Evolutionary conservation across 1,140 invertebrate genomes (phyloP), one percentile per base, ranked within the genome.

Genomic region (Octopus sinensis): DNA sequence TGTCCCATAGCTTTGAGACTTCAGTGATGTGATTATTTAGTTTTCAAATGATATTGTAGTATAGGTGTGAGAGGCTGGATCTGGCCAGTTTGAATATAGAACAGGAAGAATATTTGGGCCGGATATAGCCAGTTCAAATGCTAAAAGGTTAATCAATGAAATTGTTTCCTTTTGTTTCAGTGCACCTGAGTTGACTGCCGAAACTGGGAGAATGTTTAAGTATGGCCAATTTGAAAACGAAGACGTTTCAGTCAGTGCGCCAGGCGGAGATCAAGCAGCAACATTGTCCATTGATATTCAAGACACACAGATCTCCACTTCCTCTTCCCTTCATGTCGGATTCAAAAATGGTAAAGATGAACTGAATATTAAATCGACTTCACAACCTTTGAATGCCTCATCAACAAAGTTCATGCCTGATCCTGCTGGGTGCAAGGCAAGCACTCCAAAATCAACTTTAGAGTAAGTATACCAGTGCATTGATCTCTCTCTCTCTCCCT

Each of bases 331-430:
- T 6, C 68, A 71, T 4, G 68, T 71, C 68, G 30, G 30, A 13
- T 71, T 71, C 68, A 71, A 7, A 13, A 71, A 71, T 71, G 68
- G 68, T 17, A 71, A 13, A n/a, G 68, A 43, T 43, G 68, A 71
- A 71, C 68, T 13, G 68, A 71, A 12, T 23, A 71, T 71, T 23
- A 71, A 23, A 10, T 43, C 30, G 30, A 43, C 30, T 43, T 43
- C 30, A 2, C 30, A 43, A 43, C 30, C 30, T 43, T 43, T 43
- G 30, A 43, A 2, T 43, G 2, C 30, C 30, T 43, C 30, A 43
- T 2, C 30, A 43, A 43, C 30, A 43, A 43, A 87, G n/a, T 88
- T 85, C 78, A 84, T 87, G 62, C 83, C 86, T 56, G 87, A 88
- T 81, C 87, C 87, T 51, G 85, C 84, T 54, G 78, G 81, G 73